Percentiles rank a stretch among this genome's conserved stretches.
Conservation (phyloP, 2,888 invertebrate species). For the Acanthopleura granulata region DNA sequence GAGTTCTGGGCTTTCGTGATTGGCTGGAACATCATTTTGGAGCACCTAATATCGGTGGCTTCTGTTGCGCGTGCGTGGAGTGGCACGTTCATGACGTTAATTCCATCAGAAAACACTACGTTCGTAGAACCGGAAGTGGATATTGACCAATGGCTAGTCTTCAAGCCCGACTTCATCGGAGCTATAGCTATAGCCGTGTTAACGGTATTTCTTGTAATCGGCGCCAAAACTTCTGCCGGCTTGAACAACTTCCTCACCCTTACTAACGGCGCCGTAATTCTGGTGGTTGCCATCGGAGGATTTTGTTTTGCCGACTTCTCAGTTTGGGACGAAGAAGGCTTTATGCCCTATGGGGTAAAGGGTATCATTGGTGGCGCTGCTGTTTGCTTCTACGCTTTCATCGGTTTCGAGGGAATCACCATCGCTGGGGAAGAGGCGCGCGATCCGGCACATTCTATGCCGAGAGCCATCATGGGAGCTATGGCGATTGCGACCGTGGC, state of each 20-base stretch:
- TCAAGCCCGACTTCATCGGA: conserved; percentile 70
- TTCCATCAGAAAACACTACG: conserved; percentile 66
- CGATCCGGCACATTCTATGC: conserved; percentile 67
- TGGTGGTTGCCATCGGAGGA: conserved; percentile 75
- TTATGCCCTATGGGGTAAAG: conserved; percentile 68
- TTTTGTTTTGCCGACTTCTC: conserved; percentile 84
- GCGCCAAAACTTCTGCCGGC: conserved; percentile 68
- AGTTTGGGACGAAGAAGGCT: conserved; percentile 80
- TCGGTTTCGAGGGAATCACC: conserved; percentile 70
- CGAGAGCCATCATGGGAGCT: conserved; percentile 62
- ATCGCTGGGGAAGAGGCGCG: conserved; percentile 69
- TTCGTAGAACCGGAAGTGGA: conserved; percentile 50
- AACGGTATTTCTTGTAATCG: conserved; percentile 60
- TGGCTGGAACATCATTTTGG: conserved; percentile 86
- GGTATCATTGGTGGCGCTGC: conserved; percentile 70
- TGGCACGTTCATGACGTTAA: conserved; percentile 67
- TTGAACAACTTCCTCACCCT: conserved; percentile 68
- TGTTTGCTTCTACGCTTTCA: conserved; percentile 70
- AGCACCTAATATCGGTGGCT: conserved; percentile 69
- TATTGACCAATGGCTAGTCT: conserved; percentile 48
- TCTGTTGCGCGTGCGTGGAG: conserved; percentile 75
- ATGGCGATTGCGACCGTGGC: conserved; percentile 58
- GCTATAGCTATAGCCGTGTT: conserved; percentile 71
- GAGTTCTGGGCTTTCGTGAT: conserved; percentile 89
- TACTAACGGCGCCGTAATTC: conserved; percentile 66